Evolutionary conservation across 2,113 vertebrate genomes (phyloP), one percentile per base, ranked within the genome.

Genomic region (Eubucco bourcierii): DNA sequence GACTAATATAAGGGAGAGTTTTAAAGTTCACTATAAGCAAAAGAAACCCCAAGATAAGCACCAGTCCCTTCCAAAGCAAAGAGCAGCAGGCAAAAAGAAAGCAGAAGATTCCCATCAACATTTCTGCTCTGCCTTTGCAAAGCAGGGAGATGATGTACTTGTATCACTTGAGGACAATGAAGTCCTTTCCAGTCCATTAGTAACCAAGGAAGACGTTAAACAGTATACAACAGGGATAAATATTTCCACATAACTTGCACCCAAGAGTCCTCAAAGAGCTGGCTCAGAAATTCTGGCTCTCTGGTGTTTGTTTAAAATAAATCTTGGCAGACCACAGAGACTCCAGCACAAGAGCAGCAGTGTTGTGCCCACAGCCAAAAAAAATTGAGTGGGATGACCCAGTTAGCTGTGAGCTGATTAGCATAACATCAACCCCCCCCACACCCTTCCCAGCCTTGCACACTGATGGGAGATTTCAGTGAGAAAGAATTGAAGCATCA

Each of bases 281-380:
- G 74, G 83, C 96, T 94, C 83, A 90, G 90, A 95, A 95, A 88
- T 81, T 83, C 88, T 88, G 95, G 80, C 83, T 93, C 86, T 80
- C 88, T 96, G 24, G 9, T 95, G 88, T 96, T 96, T 96, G 95
- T 96, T 96, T 96, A 93, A 95, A 96, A 92, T 81, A 91, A 93
- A 96, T 93, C 90, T 96, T 96, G 96, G 96, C 96, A 96, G 96
- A 96, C 88, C 94, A 90, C 92, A 92, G 92, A 93, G 94, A 79
- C 90, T 96, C 93, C 93, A 95, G 93, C 67, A 93, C 61, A 95
- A 93, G 88, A 96, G 83, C 68, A 2, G 90, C 93, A 95, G 90
- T 90, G 88, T 80, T 92, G 91, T 90, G 66, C 94, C 95, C 90
- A 95, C 70, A 93, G 93, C 92, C 92, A 95, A 94, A 68, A 88